Conservation (phyloP, 2,888 invertebrate genomes). For the Eilema griseolum region DNA sequence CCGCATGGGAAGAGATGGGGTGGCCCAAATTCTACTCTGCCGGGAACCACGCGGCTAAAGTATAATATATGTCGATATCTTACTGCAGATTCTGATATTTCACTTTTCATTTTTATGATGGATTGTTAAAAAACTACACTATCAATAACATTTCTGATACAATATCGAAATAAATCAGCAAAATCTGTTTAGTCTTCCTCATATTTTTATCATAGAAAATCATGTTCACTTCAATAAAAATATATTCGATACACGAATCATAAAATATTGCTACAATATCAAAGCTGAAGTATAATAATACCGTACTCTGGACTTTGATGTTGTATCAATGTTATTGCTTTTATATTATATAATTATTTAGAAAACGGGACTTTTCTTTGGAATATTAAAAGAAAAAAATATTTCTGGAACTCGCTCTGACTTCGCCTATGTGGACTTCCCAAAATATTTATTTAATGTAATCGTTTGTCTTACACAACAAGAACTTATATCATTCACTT, state of each 20-base stretch:
- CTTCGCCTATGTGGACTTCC: no score
- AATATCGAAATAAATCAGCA: neutral
- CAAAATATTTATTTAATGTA: no score
- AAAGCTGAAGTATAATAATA: constrained; percentile 3
- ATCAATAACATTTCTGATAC: neutral
- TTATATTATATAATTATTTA: constrained; percentile 2
- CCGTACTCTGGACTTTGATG: neutral
- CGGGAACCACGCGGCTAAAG: no score
- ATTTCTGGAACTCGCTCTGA: neutral
- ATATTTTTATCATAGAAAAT: neutral
- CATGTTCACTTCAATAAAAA: constrained; percentile 3
- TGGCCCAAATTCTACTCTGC: no score
- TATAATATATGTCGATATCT: no score
- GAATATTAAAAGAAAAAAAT: neutral
- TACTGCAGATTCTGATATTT: no score
- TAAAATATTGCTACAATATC: neutral
- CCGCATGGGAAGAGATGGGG: no score
- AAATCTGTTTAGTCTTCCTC: neutral
- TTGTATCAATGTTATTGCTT: neutral
- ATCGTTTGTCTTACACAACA: no score
- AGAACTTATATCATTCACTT: no score
- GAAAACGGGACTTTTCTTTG: neutral
- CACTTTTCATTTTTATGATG: neutral
- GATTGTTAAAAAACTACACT: neutral
- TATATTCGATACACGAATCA: neutral